Conservation (phyloP, 2,888 invertebrate species). For the Adelognathus sp. region DNA sequence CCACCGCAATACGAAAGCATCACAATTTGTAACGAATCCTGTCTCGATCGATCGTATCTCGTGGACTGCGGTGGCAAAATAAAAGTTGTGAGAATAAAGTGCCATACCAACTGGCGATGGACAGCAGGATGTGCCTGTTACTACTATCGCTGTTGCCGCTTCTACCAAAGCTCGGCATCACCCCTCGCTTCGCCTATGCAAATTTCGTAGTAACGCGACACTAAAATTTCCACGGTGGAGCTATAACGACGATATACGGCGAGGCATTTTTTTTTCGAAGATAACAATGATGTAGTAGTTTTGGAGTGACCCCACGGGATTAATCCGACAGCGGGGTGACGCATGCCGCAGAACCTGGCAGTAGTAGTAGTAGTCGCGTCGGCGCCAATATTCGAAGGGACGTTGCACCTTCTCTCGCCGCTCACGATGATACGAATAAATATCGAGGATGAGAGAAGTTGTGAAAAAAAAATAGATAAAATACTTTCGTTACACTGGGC, state of each 20-base stretch:
- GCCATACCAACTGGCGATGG: neutral
- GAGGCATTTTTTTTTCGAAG: too few species aligned
- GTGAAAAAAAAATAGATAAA: neutral
- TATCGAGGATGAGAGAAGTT: too few species aligned
- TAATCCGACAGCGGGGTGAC: neutral
- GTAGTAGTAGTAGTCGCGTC: neutral
- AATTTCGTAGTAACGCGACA: neutral
- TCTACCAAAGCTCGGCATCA: neutral
- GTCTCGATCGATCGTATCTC: neutral
- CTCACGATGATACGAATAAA: neutral
- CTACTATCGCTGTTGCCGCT: too few species aligned
- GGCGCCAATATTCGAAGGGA: neutral
- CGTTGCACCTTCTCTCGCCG: neutral
- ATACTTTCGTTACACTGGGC: neutral
- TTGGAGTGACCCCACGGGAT: too few species aligned
- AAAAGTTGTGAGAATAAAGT: neutral
- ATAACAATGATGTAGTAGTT: too few species aligned
- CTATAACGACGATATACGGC: too few species aligned
- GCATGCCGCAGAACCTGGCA: neutral
- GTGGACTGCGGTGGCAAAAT: neutral
- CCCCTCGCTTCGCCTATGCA: neutral
- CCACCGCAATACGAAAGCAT: conserved; percentile 1
- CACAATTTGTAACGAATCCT: neutral
- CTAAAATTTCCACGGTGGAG: too few species aligned
- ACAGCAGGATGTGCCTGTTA: neutral